A percentile compares a stretch with the other conserved stretches of the same genome.
phyloP scores from a whole-genome alignment of 2,888 invertebrate species.

The Pegoplata infirma region DNA sequence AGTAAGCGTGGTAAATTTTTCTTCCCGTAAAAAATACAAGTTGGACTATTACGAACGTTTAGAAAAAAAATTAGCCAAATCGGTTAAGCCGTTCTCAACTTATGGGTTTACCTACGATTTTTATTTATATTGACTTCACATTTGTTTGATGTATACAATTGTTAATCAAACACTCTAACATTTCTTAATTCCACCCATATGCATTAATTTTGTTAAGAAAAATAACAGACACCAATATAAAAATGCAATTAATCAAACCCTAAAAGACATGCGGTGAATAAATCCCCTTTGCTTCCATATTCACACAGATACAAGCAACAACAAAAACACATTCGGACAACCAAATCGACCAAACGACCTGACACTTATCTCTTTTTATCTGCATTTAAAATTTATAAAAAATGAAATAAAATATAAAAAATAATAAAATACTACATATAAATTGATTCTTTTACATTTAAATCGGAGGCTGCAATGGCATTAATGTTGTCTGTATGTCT shows the following conservation, averaged over 20 bases:
- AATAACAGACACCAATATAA: conserved; percentile 59
- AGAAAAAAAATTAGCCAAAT: too few species aligned
- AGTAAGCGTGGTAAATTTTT: too few species aligned
- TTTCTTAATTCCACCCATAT: too few species aligned
- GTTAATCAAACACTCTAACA: too few species aligned
- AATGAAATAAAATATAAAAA: conserved; percentile 37
- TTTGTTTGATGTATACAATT: too few species aligned
- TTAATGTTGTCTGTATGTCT: neutral
- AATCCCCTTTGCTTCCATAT: conserved; percentile 47
- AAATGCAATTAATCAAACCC: conserved; percentile 67
- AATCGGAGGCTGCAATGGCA: conserved; percentile 54
- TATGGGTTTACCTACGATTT: too few species aligned
- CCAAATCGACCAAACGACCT: conserved; percentile 64
- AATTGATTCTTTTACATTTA: conserved; percentile 65
- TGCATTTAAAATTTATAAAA: conserved; percentile 63
- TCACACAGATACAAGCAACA: neutral
- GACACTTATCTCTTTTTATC: conserved; percentile 68
- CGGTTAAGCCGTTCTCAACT: too few species aligned
- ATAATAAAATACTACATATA: conserved; percentile 52
- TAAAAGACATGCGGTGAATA: conserved; percentile 61
- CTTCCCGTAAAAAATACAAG: too few species aligned
- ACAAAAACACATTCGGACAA: conserved; percentile 53
- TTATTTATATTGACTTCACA: too few species aligned
- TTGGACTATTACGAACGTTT: too few species aligned
- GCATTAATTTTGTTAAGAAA: conserved; percentile 61